A percentile compares a stretch with the other conserved stretches of the same genome.
These are phyloP conservation scores for Onthophagus sagittarius DNA, from an alignment of 2,888 invertebrate genomes.

Conservation along the genomic window DNA sequence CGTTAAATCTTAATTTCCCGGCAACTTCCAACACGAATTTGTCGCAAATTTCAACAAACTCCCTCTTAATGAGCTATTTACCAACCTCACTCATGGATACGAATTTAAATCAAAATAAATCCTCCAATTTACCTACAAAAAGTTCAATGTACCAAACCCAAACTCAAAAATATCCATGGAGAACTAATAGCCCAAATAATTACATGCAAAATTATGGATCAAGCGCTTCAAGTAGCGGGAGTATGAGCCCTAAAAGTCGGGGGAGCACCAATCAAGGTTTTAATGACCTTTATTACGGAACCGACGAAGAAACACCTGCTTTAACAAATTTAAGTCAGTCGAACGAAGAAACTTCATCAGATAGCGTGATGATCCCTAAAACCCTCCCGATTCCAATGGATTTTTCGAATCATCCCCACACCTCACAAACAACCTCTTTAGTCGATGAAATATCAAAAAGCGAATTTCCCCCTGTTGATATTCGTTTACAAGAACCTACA, in stretches of 20 bases:
- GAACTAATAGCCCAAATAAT: not conserved
- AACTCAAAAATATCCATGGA: not conserved
- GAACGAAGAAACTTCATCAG: not conserved
- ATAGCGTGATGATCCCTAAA: not conserved
- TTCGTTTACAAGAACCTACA: not conserved
- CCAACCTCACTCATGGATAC: not conserved
- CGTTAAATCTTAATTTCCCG: not conserved
- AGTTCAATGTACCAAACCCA: not conserved
- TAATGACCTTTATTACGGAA: not conserved
- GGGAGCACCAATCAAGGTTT: not conserved
- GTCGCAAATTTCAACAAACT: not conserved
- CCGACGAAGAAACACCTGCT: not conserved
- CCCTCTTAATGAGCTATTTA: not conserved
- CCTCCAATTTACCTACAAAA: not conserved
- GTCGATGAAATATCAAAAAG: not conserved
- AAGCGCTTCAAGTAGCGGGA: not conserved
- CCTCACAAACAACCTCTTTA: not conserved
- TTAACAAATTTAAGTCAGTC: not conserved
- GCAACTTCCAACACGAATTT: not conserved
- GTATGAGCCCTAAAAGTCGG: not conserved
- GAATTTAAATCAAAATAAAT: not conserved
- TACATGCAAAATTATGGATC: not conserved
- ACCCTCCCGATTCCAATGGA: not conserved
- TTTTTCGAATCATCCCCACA: not conserved
- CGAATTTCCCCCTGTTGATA: not conserved